These are phyloP conservation scores for Caenorhabditis uteleia DNA, from an alignment of 2,888 invertebrate genomes.

Conservation along the genomic window DNA sequence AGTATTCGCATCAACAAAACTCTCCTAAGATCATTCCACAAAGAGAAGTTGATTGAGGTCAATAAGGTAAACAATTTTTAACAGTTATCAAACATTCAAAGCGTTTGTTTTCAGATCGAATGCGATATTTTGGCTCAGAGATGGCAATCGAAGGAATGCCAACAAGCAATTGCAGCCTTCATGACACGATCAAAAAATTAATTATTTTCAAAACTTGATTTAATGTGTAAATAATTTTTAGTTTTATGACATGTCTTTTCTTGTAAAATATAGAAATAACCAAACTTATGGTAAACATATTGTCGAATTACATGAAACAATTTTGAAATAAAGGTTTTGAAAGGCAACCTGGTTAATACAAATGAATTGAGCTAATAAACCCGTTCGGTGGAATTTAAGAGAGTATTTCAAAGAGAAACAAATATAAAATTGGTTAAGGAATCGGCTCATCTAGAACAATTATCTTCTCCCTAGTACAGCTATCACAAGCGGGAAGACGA, in stretches of 20 bases:
- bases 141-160: conserved; percentile 78
- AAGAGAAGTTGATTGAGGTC: conserved; percentile 72
- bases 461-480: conserved; percentile 57
- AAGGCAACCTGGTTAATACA: no score
- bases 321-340: no score
- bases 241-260: not conserved
- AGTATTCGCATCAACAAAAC: conserved; percentile 79
- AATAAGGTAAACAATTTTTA: conserved; percentile 55
- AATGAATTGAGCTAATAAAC: no score
- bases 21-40: conserved; percentile 76
- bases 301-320: not conserved
- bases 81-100: conserved; percentile 70
- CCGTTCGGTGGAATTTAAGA: no score
- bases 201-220: conserved; percentile 2
- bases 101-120: conserved; percentile 74
- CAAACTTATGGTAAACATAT: not conserved
- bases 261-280: not conserved
- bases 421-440: not conserved
- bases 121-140: conserved; percentile 76
- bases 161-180: conserved; percentile 76
- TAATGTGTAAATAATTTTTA: not conserved
- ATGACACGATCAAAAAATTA: conserved; percentile 68
- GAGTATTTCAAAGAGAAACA: not conserved
- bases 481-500: conserved; percentile 60
- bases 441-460: conserved; percentile 53